phyloP scores from a whole-genome alignment of 2,113 vertebrate genomes.

The Phalacrocorax carbo region DNA sequence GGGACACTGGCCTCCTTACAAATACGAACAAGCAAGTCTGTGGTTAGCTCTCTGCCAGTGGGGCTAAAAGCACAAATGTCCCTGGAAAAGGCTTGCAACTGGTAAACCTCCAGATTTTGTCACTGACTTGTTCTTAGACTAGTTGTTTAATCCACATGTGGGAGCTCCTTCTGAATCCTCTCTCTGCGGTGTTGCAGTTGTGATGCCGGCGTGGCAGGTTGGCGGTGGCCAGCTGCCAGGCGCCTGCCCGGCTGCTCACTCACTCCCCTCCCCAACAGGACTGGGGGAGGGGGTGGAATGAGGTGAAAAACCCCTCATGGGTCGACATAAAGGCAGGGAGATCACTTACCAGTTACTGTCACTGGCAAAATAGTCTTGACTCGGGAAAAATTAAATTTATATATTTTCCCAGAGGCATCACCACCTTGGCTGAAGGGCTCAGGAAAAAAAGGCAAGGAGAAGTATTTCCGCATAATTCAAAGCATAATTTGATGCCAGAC shows the following conservation, averaged over 20 bases:
- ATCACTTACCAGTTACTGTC: background rate
- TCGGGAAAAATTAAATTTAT: background rate
- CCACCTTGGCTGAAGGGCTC: background rate
- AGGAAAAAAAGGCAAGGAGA: background rate
- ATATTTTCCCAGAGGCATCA: background rate
- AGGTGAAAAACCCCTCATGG: background rate
- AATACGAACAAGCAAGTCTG: background rate
- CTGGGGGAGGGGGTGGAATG: background rate
- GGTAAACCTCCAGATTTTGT: background rate
- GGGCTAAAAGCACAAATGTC: background rate
- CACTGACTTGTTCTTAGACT: background rate
- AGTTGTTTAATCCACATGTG: background rate
- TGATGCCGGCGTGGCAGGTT: accelerated
- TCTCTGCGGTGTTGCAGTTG: accelerated
- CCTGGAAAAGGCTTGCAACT: background rate
- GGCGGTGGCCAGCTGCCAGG: background rate
- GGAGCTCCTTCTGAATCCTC: background rate
- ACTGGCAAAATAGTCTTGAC: background rate
- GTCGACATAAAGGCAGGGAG: background rate
- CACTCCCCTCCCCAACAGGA: background rate
- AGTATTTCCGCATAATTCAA: background rate
- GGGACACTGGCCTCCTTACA: background rate
- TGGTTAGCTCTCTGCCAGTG: background rate
- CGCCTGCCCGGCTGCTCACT: accelerated
- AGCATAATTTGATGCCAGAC: background rate